Conservation (phyloP, 30 jellyfish, hydroid and myxozoan genomes). For the Chrysaora quinquecirrha region DNA sequence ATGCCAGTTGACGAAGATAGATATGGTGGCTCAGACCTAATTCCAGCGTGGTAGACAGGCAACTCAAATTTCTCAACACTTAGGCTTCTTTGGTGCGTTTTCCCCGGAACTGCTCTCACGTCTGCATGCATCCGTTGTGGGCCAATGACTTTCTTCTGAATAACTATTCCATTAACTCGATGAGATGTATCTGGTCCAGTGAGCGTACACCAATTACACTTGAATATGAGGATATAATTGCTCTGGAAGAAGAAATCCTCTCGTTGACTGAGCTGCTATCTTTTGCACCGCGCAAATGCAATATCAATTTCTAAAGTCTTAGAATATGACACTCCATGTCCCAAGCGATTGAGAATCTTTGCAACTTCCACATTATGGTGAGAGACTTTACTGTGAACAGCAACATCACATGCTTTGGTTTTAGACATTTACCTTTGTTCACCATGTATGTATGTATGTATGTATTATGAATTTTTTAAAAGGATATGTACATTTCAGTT, state of each 20-base stretch:
- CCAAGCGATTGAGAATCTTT: slow-evolving; percentile 25
- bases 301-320: slow-evolving; percentile 13
- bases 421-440: slow-evolving; percentile 10
- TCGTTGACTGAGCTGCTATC: slow-evolving; percentile 3
- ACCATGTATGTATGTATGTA: too few relatives aligned
- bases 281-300: slow-evolving; percentile 10
- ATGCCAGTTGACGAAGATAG: background rate
- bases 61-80: background rate
- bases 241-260: background rate
- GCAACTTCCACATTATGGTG: slow-evolving; percentile 16
- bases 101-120: background rate
- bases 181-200: slow-evolving; percentile 43
- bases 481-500: too few relatives aligned
- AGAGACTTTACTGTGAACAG: slow-evolving; percentile 34
- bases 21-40: slow-evolving; percentile 6
- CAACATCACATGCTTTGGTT: slow-evolving; percentile 37
- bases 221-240: background rate
- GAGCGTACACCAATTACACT: slow-evolving; percentile 1
- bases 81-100: slow-evolving; percentile 9
- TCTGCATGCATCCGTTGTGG: background rate
- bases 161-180: slow-evolving; percentile 24
- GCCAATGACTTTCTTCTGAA: slow-evolving; percentile 16
- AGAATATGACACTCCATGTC: slow-evolving; percentile 21
- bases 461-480: too few relatives aligned
- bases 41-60: slow-evolving; percentile 21